phyloP scores from a whole-genome alignment of 1,140 invertebrate species.

The Thalassaphorura encarpata region DNA sequence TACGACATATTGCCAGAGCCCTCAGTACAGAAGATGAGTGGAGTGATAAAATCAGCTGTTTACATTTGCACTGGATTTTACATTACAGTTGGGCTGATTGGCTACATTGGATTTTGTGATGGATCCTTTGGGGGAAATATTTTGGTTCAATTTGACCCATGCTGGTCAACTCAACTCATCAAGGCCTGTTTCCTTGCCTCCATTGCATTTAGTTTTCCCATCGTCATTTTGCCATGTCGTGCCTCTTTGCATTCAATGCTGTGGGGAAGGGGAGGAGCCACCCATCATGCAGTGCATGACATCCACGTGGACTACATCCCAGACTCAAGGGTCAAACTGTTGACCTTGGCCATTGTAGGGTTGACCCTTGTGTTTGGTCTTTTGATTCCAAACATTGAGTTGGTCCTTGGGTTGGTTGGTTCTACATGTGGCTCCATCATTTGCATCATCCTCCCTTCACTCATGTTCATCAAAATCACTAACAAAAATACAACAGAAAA shows the following conservation, averaged over 20 bases:
- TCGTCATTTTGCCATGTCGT: constrained; percentile 92
- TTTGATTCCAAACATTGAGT: constrained; percentile 76
- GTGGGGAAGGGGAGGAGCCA: constrained; percentile 65
- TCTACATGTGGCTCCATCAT: constrained; percentile 92
- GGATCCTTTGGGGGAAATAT: constrained; percentile 62
- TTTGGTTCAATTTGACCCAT: constrained; percentile 68
- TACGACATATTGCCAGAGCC: constrained; percentile 82
- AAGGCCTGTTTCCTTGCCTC: constrained; percentile 91
- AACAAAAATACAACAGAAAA: constrained; percentile 40
- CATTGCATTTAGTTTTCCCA: constrained; percentile 87
- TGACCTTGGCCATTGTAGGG: constrained; percentile 65
- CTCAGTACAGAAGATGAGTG: constrained; percentile 78
- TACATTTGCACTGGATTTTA: constrained; percentile 65
- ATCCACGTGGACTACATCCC: constrained; percentile 56
- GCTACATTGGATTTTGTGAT: constrained; percentile 80
- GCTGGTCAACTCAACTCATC: constrained; percentile 70
- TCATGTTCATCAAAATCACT: constrained; percentile 46
- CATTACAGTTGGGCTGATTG: constrained; percentile 75
- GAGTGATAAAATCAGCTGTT: constrained; percentile 73
- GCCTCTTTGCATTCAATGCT: constrained; percentile 86
- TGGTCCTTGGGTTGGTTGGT: constrained; percentile 82
- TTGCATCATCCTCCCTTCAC: constrained; percentile 81
- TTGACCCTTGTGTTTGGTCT: constrained; percentile 65
- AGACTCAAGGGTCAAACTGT: constrained; percentile 61
- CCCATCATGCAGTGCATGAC: constrained; percentile 40